These are phyloP conservation scores for Vanessa tameamea DNA, from an alignment of 1,140 invertebrate species.

Conservation along the genomic window DNA sequence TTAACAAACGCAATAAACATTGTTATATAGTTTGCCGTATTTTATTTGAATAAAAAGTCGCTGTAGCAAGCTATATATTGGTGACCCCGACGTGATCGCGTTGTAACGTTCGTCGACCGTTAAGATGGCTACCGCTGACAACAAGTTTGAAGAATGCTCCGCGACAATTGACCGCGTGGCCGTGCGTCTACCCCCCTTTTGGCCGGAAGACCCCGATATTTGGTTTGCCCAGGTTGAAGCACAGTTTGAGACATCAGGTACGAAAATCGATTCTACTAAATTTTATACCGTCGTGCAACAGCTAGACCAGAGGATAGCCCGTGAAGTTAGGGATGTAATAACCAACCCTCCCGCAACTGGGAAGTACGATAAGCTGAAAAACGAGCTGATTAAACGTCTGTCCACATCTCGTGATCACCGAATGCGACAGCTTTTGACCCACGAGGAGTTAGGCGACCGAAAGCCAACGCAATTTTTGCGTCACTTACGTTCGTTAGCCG, in stretches of 20 bases:
- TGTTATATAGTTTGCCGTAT: not conserved
- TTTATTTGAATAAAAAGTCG: not conserved
- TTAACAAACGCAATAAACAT: not conserved
- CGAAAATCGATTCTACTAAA: conserved; percentile 2
- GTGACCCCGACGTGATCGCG: conserved; percentile 1
- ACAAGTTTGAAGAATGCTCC: not conserved
- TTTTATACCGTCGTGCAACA: conserved; percentile 1
- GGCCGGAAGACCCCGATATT: conserved; percentile 10
- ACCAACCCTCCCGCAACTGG: not conserved
- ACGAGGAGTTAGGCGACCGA: not conserved
- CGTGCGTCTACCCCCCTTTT: conserved; percentile 1
- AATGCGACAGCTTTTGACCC: not conserved
- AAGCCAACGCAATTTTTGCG: not conserved
- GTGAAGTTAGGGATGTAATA: conserved; percentile 13
- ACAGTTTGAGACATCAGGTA: conserved; percentile 5
- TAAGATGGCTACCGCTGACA: not conserved
- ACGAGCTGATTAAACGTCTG: not conserved
- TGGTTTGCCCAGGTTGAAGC: conserved; percentile 8
- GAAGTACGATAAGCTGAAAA: conserved; percentile 16
- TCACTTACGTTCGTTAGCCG: not conserved
- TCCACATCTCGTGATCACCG: not conserved
- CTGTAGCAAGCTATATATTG: not conserved
- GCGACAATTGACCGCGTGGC: not conserved
- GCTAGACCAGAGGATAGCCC: not conserved
- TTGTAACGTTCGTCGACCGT: not conserved